phyloP scores from a whole-genome alignment of 2,888 invertebrate genomes.

The Bombylius major region DNA sequence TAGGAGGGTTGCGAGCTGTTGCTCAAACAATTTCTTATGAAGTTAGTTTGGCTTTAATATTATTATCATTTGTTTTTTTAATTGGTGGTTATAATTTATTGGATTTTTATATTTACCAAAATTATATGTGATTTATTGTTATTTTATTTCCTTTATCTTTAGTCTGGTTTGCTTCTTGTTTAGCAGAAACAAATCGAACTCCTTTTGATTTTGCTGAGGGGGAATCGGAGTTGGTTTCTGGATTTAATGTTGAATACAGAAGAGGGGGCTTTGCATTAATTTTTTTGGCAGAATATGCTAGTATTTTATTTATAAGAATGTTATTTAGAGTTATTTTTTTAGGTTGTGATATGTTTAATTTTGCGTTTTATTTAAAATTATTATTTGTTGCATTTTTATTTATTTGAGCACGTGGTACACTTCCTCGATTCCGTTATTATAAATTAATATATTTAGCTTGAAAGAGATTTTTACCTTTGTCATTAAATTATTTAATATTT shows the following conservation, averaged over 20 bases:
- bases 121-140: too few relatives aligned
- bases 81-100: slow-evolving; percentile 44
- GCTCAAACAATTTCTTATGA: slow-evolving; percentile 70
- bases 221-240: slow-evolving; percentile 64
- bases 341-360: slow-evolving; percentile 38
- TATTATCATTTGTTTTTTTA: slow-evolving; percentile 47
- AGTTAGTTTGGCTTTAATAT: slow-evolving; percentile 53
- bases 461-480: slow-evolving; percentile 50
- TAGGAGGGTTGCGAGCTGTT: slow-evolving; percentile 52
- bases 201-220: slow-evolving; percentile 72
- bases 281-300: slow-evolving; percentile 58
- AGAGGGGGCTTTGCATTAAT: slow-evolving; percentile 57
- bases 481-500: slow-evolving; percentile 50
- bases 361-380: slow-evolving; percentile 44
- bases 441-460: slow-evolving; percentile 57
- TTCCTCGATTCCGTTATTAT: slow-evolving; percentile 65
- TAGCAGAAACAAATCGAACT: slow-evolving; percentile 60
- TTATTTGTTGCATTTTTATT: slow-evolving; percentile 45
- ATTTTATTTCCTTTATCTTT: slow-evolving; percentile 44
- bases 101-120: too few relatives aligned
- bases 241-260: slow-evolving; percentile 68
- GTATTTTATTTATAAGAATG: slow-evolving; percentile 55
- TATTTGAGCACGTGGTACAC: slow-evolving; percentile 52
- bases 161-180: slow-evolving; percentile 45
- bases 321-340: slow-evolving; percentile 47